A percentile compares a stretch with the other conserved stretches of the same genome.
phyloP scores from a whole-genome alignment of 2,888 invertebrate genomes.

The Arrhopalites spinosus region DNA sequence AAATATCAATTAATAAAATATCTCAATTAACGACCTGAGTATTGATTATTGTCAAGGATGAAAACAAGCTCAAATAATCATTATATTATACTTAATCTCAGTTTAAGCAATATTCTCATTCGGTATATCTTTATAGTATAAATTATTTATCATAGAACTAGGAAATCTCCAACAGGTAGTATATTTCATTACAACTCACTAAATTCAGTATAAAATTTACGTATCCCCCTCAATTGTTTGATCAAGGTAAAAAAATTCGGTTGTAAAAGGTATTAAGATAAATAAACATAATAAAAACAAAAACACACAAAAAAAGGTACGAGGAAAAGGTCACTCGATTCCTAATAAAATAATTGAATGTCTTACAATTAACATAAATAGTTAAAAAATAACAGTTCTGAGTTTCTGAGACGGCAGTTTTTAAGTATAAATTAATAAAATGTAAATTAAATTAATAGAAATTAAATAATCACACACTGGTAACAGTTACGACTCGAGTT shows the following conservation, averaged over 20 bases:
- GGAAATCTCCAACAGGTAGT: no score
- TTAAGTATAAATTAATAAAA: background rate
- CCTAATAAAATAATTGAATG: background rate
- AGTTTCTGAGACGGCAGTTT: no score
- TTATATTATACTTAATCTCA: background rate
- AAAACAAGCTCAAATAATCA: background rate
- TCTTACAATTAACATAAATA: background rate
- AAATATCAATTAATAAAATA: background rate
- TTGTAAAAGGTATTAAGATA: background rate
- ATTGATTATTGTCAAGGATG: background rate
- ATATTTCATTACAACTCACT: background rate
- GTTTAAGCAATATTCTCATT: background rate
- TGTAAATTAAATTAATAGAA: background rate
- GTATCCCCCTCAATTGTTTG: background rate
- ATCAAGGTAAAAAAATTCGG: background rate
- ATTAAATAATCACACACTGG: slow-evolving; percentile 23
- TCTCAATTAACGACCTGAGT: background rate
- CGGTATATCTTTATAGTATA: background rate
- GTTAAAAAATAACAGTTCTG: no score
- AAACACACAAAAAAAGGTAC: background rate
- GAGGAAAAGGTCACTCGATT: background rate
- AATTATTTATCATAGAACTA: no score
- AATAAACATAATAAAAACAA: background rate
- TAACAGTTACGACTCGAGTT: slow-evolving; percentile 35
- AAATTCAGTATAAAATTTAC: background rate